phyloP scores from a whole-genome alignment of 1,140 invertebrate genomes.

The Drosophila novamexicana region DNA sequence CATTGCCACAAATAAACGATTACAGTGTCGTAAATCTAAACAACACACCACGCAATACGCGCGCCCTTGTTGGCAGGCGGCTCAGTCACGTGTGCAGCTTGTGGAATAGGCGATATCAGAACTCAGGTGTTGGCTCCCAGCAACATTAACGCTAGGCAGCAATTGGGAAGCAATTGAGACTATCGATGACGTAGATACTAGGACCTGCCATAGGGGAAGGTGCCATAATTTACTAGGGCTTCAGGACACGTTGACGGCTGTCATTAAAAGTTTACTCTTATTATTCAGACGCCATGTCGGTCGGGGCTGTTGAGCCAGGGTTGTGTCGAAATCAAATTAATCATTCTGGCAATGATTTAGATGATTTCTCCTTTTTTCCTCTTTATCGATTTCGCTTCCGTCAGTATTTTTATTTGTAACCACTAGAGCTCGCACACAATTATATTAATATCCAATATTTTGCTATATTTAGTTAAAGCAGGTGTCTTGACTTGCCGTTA shows the following conservation, averaged over 20 bases:
- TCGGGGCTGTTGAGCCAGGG: slow-evolving; percentile 19
- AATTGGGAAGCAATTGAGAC: background rate
- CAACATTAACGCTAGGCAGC: background rate
- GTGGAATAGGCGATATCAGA: background rate
- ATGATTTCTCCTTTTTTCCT: slow-evolving; percentile 30
- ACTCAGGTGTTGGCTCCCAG: slow-evolving; percentile 46
- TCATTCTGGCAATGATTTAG: slow-evolving; percentile 63
- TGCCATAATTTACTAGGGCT: slow-evolving; percentile 53
- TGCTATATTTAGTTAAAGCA: slow-evolving; percentile 6
- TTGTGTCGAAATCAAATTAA: slow-evolving; percentile 64
- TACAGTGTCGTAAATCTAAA: slow-evolving; percentile 38
- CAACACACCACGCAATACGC: background rate
- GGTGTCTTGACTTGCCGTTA: slow-evolving; percentile 25
- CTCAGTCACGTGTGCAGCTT: slow-evolving; percentile 57
- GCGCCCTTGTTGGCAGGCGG: slow-evolving; percentile 10
- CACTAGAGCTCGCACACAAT: background rate
- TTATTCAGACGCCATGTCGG: slow-evolving; percentile 54
- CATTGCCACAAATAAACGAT: slow-evolving; percentile 48
- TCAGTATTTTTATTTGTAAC: slow-evolving; percentile 16
- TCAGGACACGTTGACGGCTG: slow-evolving; percentile 33
- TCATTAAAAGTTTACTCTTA: slow-evolving; percentile 68
- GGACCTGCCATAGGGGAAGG: slow-evolving; percentile 14
- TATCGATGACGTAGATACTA: slow-evolving; percentile 40
- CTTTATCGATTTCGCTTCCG: slow-evolving; percentile 42
- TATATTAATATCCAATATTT: slow-evolving; percentile 3